Evolutionary conservation across 2,797 vertebrate species (phyloP).

Genomic region (Lepilemur septentrionalis): DNA sequence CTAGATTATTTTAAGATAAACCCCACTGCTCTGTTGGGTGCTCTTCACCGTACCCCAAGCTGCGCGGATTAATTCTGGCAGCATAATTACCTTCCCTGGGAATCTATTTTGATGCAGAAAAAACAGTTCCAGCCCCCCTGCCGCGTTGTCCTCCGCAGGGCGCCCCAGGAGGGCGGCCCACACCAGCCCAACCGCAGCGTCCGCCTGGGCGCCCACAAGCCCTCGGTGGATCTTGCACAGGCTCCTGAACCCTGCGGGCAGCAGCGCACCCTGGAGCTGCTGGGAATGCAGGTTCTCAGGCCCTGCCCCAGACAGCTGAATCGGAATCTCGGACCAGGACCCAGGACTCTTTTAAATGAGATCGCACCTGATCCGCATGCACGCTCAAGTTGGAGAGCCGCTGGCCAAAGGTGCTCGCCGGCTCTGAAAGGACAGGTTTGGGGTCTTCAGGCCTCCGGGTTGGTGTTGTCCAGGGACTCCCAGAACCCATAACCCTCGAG

Average conservation of each 20-base stretch:
- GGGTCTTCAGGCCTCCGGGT: not conserved
- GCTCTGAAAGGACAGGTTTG: not conserved
- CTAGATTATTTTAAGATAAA: slow-evolving; percentile 24
- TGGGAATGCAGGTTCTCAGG: not conserved
- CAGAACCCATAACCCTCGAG: not conserved
- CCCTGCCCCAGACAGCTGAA: no score
- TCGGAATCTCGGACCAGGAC: not conserved
- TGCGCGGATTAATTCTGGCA: slow-evolving; percentile 4
- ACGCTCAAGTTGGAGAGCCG: not conserved
- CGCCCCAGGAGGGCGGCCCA: not conserved
- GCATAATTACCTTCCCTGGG: not conserved
- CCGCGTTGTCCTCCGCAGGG: not conserved
- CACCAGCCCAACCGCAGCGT: not conserved
- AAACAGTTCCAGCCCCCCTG: not conserved
- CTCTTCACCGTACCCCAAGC: not conserved
- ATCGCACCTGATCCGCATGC: not conserved
- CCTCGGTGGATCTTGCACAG: not conserved
- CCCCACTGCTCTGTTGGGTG: not conserved
- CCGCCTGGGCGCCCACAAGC: fast-evolving
- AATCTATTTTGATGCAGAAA: slow-evolving; percentile 7
- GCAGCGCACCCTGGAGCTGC: not conserved
- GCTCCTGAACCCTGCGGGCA: not conserved
- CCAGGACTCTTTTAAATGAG: not conserved
- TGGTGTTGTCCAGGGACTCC: not conserved
- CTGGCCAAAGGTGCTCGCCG: not conserved